Conservation (phyloP, 1,140 invertebrate species). For the Drosophila novamexicana region DNA sequence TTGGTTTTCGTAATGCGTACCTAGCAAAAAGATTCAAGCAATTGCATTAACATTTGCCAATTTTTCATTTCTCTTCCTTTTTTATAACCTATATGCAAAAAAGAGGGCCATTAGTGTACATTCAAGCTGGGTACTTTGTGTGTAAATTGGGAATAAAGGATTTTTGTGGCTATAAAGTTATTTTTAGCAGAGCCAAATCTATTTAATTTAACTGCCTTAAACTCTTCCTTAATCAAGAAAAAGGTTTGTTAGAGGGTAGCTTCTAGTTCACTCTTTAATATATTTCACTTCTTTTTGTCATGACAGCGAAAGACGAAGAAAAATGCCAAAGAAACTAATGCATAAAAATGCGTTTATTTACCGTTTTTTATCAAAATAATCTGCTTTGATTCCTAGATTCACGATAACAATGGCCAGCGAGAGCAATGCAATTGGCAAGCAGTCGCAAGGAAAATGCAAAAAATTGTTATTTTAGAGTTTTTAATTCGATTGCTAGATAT, state of each 20-base stretch:
- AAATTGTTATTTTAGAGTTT: slow-evolving; percentile 46
- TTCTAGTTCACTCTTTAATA: neutral
- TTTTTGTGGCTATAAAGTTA: neutral
- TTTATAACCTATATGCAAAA: slow-evolving; percentile 14
- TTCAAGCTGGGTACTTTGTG: no score
- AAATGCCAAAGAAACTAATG: slow-evolving; percentile 59
- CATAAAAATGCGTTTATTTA: slow-evolving; percentile 74
- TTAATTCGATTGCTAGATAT: slow-evolving; percentile 39
- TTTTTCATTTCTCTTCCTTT: slow-evolving; percentile 19
- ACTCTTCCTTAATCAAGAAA: neutral
- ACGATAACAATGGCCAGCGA: slow-evolving; percentile 58
- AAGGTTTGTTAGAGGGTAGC: neutral
- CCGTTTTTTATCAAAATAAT: slow-evolving; percentile 55
- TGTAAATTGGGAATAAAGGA: neutral
- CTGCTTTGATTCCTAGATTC: slow-evolving; percentile 19
- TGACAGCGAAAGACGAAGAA: slow-evolving; percentile 26
- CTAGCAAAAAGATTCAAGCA: slow-evolving; percentile 18
- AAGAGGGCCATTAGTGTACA: neutral
- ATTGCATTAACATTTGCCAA: slow-evolving; percentile 57
- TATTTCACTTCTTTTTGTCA: neutral
- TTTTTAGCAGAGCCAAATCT: neutral
- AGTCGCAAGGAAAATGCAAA: slow-evolving; percentile 34
- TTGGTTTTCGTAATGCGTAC: slow-evolving; percentile 10
- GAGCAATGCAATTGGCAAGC: slow-evolving; percentile 59
- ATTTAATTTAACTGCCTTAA: neutral